Conservation (phyloP, 2,888 invertebrate genomes). For the Amphimallon solstitiale region DNA sequence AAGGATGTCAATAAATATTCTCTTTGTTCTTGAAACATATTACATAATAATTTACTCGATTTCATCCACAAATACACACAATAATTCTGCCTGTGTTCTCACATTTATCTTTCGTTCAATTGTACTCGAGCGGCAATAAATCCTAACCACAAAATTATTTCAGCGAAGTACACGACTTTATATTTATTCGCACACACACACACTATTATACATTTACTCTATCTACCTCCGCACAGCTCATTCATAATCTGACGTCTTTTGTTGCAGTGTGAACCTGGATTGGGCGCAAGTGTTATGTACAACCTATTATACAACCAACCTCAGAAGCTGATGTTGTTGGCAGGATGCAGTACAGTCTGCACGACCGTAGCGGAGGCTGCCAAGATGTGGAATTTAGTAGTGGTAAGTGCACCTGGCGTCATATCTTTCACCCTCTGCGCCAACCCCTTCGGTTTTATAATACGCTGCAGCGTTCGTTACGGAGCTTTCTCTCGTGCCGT, state of each 20-base stretch:
- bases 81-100: too few species aligned
- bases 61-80: too few species aligned
- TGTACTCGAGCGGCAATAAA: too few species aligned
- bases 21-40: too few species aligned
- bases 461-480: not conserved
- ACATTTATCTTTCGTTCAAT: too few species aligned
- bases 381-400: slow-evolving; percentile 99
- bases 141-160: too few species aligned
- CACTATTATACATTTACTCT: not conserved
- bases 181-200: not conserved
- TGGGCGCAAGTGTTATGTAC: slow-evolving; percentile 98
- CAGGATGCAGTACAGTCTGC: slow-evolving; percentile 98
- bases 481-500: not conserved
- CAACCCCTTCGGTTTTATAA: not conserved
- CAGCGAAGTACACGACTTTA: too few species aligned
- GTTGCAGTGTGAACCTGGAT: slow-evolving; percentile 95
- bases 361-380: slow-evolving; percentile 99
- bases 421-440: not conserved
- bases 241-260: slow-evolving; percentile 46
- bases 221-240: too few species aligned
- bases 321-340: slow-evolving; percentile 91
- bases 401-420: slow-evolving; percentile 75
- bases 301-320: slow-evolving; percentile 96
- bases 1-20: too few species aligned
- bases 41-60: too few species aligned